Evolutionary conservation across 2,888 invertebrate species (phyloP).

Genomic region (Drosophila neotestacea): DNA sequence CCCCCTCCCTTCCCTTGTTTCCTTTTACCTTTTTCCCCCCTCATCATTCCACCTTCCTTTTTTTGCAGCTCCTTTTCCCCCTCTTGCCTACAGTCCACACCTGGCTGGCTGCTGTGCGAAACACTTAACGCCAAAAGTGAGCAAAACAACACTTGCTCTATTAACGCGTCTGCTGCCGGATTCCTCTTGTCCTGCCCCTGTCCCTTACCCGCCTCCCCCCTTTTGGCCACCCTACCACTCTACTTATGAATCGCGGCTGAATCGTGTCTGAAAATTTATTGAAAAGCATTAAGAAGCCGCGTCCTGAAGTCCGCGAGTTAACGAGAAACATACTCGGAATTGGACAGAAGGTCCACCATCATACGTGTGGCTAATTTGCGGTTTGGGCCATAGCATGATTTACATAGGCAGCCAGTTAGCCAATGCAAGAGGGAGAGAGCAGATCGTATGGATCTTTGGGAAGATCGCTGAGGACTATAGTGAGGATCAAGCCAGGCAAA

Average conservation of each 20-base stretch:
- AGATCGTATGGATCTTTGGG: neutral
- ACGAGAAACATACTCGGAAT: constrained; percentile 63
- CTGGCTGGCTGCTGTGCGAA: constrained; percentile 73
- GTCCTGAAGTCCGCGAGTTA: constrained; percentile 43
- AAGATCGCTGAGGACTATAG: no score
- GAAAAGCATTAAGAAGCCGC: constrained; percentile 70
- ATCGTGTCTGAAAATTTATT: constrained; percentile 70
- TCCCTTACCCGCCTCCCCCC: neutral
- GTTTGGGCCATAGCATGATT: constrained; percentile 69
- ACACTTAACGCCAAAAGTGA: constrained; percentile 84
- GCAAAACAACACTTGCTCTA: constrained; percentile 84
- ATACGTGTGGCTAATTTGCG: constrained; percentile 81
- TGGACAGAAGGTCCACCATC: constrained; percentile 21
- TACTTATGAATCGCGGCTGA: constrained; percentile 9
- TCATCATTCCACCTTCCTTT: neutral
- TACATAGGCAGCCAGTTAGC: constrained; percentile 65
- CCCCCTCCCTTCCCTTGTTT: neutral
- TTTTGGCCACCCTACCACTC: neutral
- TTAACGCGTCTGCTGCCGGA: constrained; percentile 59
- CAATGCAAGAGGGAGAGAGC: neutral
- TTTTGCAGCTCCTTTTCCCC: constrained; percentile 18
- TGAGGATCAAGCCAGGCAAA: neutral
- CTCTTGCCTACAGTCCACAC: neutral
- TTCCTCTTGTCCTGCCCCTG: neutral
- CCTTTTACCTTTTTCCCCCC: neutral